Base-by-base conservation (phyloP, 1,140 invertebrate genomes). In the Glossosoma conforme region DNA sequence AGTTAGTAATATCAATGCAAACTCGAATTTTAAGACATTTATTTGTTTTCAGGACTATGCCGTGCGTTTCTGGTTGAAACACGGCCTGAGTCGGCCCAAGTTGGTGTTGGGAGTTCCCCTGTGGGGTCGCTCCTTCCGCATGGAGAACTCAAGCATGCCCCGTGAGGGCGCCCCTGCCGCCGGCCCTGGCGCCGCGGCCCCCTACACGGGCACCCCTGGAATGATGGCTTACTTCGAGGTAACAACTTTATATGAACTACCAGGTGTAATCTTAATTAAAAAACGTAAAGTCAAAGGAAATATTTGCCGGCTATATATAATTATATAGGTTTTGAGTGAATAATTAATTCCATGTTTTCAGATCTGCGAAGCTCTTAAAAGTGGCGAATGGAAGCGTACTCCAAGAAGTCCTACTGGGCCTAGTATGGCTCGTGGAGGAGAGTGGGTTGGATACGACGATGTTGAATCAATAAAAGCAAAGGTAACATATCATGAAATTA, bases 361-460 rank as follows among this genome's bases (percentile, higher is more conserved):
- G 79, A 80, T 87, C 11, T 88, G 86, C 58, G 79, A 84, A 59
- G 74, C 76, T 54, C 61, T 82, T 37, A 65, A 72, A n/a, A 77
- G 83, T 57, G 77, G 79, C 5, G 72, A 74, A 20, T 89, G 86
- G 78, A 61, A 60, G 1, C 75, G 69, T 38, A 68, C 73, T 4
- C 70, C 79, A 46, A 86, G 91, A 58, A 74, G 78, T 30, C 76
- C 77, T n/a, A 85, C 85, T 5, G 78, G 78, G 22, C 79, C 88
- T 0, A 92, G 83, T 60, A 75, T 85, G 9, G 80, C 82, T 10
- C 79, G 81, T 18, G 85, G 80, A 8, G 81, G 89, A 60, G 87
- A 91, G 59, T 93, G 90, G 90, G 77, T 93, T 32, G 86, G 87
- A 1, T 93, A 84, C 60, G 91, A 94, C 52, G 83, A 89, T 61